Conservation (phyloP, 2,888 invertebrate species). For the Augochlorella aurata region DNA sequence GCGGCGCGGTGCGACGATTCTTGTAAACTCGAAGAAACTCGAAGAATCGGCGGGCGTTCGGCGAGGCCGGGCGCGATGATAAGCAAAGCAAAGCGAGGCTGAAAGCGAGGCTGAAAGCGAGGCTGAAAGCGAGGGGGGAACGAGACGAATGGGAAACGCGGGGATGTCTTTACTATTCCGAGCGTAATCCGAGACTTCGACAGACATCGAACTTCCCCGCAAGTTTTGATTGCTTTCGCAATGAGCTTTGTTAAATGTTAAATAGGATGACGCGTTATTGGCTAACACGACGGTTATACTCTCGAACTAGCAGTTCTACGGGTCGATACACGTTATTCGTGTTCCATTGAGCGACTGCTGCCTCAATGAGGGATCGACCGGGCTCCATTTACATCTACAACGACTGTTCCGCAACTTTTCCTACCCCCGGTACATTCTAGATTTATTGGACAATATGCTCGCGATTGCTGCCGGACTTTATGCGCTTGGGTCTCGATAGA, state of each 20-base stretch:
- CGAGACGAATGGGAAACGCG: neutral
- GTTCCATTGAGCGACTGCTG: constrained; percentile 3
- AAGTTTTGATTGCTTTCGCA: constrained; percentile 81
- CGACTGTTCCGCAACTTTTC: no score
- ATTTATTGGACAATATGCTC: no score
- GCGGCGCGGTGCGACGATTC: neutral
- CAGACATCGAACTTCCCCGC: constrained; percentile 68
- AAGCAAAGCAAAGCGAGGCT: constrained; percentile 1
- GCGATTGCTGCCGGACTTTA: no score
- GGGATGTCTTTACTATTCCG: constrained; percentile 74
- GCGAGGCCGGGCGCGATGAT: constrained; percentile 13
- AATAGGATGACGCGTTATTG: constrained; percentile 77
- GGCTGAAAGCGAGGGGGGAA: neutral
- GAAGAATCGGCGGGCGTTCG: constrained; percentile 30
- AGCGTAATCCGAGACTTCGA: constrained; percentile 74
- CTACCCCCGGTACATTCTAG: no score
- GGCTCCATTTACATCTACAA: no score
- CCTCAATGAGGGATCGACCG: neutral
- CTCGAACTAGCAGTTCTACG: constrained; percentile 9
- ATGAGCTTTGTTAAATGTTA: constrained; percentile 81
- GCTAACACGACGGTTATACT: constrained; percentile 47
- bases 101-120: neutral
- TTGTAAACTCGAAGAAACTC: constrained; percentile 19
- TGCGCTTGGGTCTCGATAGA: no score
- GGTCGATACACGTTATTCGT: constrained; percentile 19